These are phyloP conservation scores for Colletes collaris DNA, from an alignment of 2,888 invertebrate genomes.

Conservation along the genomic window DNA sequence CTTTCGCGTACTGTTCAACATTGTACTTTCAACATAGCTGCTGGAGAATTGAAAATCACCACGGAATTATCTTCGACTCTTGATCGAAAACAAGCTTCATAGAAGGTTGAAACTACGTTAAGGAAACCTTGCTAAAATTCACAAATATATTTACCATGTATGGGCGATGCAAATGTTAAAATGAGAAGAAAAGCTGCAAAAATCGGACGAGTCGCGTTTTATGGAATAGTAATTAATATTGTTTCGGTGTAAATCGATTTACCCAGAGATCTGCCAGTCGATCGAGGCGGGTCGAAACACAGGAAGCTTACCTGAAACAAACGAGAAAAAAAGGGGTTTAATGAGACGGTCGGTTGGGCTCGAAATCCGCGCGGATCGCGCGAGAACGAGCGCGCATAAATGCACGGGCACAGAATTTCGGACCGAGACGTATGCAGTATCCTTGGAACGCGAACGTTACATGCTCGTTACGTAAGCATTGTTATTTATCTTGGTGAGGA, in stretches of 20 bases:
- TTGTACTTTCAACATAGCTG: no score
- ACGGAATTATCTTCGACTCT: no score
- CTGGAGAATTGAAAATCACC: no score
- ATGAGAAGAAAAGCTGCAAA: no score
- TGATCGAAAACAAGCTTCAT: no score
- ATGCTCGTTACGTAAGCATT: slow-evolving; percentile 73
- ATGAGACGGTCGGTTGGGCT: background rate
- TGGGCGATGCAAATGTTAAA: no score
- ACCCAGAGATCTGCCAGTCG: background rate
- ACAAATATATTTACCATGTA: background rate
- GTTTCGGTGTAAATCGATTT: background rate
- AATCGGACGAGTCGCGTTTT: no score
- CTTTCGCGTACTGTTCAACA: no score
- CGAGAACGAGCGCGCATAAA: slow-evolving; percentile 5
- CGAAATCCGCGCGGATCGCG: background rate
- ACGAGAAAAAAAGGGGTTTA: slow-evolving; percentile 16
- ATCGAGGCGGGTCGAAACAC: background rate
- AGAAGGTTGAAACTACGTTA: no score
- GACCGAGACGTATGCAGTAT: slow-evolving; percentile 29
- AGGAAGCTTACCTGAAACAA: slow-evolving; percentile 57
- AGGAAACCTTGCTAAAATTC: no score
- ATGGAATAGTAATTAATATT: no score
- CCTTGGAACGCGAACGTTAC: slow-evolving; percentile 62
- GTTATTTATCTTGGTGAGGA: slow-evolving; percentile 77
- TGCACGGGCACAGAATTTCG: slow-evolving; percentile 20